Conservation (phyloP, 2,888 invertebrate genomes). For the Zonitis immaculata region DNA sequence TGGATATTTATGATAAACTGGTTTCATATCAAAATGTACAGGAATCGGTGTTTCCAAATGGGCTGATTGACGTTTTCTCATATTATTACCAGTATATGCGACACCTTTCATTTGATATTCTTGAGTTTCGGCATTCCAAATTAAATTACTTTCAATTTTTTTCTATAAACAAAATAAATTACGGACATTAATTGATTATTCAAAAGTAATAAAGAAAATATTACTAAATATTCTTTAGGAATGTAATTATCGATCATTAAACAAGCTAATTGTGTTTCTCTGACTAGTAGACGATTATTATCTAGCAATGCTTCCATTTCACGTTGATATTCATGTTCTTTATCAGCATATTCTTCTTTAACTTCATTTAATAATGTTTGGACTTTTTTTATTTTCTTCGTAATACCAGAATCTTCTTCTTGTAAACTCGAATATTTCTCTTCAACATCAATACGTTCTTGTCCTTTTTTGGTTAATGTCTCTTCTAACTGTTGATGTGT, state of each 20-base stretch:
- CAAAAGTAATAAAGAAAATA: background rate
- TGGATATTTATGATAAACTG: conserved; percentile 44
- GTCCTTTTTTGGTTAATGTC: conserved; percentile 83
- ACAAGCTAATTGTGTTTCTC: conserved; percentile 88
- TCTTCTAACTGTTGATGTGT: conserved; percentile 78
- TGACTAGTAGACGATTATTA: conserved; percentile 81
- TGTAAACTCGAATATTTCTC: conserved; percentile 92
- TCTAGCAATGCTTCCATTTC: conserved; percentile 96
- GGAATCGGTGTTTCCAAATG: conserved; percentile 39
- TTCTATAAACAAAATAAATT: conserved; percentile 53
- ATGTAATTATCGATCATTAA: conserved; percentile 89
- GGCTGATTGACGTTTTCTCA: conserved; percentile 66
- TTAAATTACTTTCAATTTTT: conserved; percentile 84
- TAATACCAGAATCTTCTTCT: conserved; percentile 91
- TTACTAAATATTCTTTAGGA: conserved; percentile 86
- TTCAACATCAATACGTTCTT: conserved; percentile 88
- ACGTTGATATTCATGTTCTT: conserved; percentile 90
- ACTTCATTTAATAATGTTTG: conserved; percentile 82
- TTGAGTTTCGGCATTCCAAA: conserved; percentile 98
- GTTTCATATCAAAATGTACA: conserved; percentile 41
- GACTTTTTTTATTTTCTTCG: conserved; percentile 86
- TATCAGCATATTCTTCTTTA: conserved; percentile 78
- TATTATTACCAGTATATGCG: conserved; percentile 98
- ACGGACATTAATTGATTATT: background rate
- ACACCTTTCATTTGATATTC: conserved; percentile 98